phyloP scores from a whole-genome alignment of 2,888 invertebrate genomes.

The Cryptops parisi region DNA sequence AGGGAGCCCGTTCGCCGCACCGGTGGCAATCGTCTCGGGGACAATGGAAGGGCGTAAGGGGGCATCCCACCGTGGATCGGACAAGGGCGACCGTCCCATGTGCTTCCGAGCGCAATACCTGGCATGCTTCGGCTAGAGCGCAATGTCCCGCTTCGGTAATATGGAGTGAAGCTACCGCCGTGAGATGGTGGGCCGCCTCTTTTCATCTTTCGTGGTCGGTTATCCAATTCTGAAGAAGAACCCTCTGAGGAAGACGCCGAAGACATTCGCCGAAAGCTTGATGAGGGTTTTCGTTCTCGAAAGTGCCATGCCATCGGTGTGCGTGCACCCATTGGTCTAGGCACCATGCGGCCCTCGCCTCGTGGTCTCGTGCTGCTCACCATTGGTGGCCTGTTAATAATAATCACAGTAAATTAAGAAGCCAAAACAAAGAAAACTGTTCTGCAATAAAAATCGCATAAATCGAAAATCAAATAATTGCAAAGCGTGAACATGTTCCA shows the following conservation, averaged over 20 bases:
- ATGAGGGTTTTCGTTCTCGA: background rate
- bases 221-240: background rate
- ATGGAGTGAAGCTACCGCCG: background rate
- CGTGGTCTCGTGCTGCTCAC: too few species aligned
- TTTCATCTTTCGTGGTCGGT: background rate
- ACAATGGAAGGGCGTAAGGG: background rate
- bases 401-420: too few species aligned
- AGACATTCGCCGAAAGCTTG: background rate
- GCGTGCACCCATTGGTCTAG: background rate
- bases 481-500: too few species aligned
- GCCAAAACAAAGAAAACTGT: too few species aligned
- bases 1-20: conserved; percentile 16
- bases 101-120: conserved; percentile 6
- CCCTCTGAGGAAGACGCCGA: background rate
- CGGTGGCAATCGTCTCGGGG: background rate
- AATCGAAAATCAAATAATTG: too few species aligned
- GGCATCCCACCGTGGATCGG: conserved; percentile 15
- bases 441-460: too few species aligned
- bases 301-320: background rate
- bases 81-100: conserved; percentile 13
- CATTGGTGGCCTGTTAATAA: too few species aligned
- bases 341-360: too few species aligned
- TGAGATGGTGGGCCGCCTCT: background rate
- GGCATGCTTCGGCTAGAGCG: conserved; percentile 19
- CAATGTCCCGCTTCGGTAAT: conserved; percentile 7